Evolutionary conservation across 2,113 vertebrate genomes (phyloP).

Genomic region (Pteruthius melanotis): DNA sequence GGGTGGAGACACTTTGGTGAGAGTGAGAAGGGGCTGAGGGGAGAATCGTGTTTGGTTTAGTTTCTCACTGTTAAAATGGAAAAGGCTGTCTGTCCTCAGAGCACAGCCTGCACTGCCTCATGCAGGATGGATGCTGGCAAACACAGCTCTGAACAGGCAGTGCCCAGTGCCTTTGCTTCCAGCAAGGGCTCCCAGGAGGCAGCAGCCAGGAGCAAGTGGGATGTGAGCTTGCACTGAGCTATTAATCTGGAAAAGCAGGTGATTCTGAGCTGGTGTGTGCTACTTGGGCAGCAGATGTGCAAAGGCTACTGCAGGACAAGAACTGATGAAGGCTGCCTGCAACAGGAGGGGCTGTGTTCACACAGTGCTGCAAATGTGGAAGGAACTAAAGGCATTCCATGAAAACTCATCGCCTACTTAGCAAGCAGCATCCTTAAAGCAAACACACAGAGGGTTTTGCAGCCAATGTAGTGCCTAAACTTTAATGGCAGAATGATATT

Average conservation of each 20-base stretch:
- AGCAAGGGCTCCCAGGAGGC: neutral
- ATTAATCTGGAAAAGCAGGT: neutral
- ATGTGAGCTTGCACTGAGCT: neutral
- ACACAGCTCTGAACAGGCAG: neutral
- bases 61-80: neutral
- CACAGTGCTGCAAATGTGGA: neutral
- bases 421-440: neutral
- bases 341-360: neutral
- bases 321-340: neutral
- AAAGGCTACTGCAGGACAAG: neutral
- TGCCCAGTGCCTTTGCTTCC: neutral
- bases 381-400: too few relatives aligned
- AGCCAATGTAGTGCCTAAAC: neutral
- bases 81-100: neutral
- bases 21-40: neutral
- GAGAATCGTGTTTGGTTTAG: accelerated
- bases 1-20: neutral
- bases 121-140: neutral
- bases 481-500: neutral
- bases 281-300: neutral
- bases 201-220: neutral
- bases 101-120: too few relatives aligned
- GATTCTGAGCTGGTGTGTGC: neutral
- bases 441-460: neutral
- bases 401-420: neutral